These are phyloP conservation scores for Pavo muticus DNA, from an alignment of 2,113 vertebrate genomes.

Conservation along the genomic window DNA sequence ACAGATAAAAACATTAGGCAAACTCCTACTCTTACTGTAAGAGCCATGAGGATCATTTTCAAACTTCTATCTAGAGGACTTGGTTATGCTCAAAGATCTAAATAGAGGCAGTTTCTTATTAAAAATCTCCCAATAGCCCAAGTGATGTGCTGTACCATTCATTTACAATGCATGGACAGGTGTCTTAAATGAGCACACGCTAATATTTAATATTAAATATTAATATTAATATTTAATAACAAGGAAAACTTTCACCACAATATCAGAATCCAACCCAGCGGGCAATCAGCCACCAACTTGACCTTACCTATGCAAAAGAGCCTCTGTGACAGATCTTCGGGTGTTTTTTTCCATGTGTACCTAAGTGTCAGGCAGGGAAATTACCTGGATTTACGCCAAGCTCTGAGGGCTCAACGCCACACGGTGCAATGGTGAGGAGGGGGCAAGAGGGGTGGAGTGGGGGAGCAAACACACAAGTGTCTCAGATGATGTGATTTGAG, in stretches of 20 bases:
- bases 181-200: rapidly evolving
- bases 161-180: background rate
- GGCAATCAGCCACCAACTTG: background rate
- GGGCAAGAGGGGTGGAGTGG: too few relatives aligned
- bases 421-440: background rate
- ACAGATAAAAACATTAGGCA: background rate
- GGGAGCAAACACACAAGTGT: background rate
- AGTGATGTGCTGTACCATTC: background rate
- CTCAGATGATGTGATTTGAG: background rate
- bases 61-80: background rate
- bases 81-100: background rate
- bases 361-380: background rate
- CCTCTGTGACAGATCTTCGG: background rate
- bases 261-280: background rate
- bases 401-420: background rate
- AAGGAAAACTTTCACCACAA: background rate
- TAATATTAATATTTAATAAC: background rate
- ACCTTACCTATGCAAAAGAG: background rate
- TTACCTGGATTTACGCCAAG: constrained; percentile 33
- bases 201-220: background rate
- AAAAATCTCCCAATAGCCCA: background rate
- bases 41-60: background rate
- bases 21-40: constrained; percentile 56
- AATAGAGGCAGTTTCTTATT: background rate
- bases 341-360: background rate